Conservation (phyloP, 2,113 vertebrate species). For the Sorex araneus region DNA sequence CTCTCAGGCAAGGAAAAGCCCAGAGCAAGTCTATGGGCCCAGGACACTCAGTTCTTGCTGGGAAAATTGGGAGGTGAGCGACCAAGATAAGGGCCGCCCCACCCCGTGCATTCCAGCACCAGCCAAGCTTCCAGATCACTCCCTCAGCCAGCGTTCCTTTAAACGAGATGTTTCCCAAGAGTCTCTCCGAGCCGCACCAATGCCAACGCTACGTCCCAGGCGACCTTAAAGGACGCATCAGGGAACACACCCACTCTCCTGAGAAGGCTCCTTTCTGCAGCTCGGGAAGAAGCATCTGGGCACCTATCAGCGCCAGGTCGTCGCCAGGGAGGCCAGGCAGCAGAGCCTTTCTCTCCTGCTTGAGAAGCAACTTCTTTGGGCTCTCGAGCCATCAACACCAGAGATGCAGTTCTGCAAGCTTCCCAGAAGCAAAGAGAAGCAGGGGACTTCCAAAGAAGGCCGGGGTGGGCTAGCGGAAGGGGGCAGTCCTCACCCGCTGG, state of each 20-base stretch:
- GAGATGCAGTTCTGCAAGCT: too few relatives aligned
- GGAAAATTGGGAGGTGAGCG: not conserved
- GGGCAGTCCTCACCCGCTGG: not conserved
- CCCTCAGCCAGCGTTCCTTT: not conserved
- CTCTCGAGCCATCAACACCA: not conserved
- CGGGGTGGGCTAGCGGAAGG: not conserved
- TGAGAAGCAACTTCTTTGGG: conserved; percentile 8
- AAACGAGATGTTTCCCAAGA: not conserved
- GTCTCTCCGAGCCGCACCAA: not conserved
- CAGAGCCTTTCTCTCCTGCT: not conserved
- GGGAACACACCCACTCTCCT: not conserved
- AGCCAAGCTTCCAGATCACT: conserved; percentile 4
- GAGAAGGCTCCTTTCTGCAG: not conserved
- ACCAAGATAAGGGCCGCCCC: not conserved
- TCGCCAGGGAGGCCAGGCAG: not conserved
- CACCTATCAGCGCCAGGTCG: not conserved
- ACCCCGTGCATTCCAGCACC: not conserved
- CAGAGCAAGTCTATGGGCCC: not conserved
- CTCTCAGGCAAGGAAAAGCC: conserved; percentile 5
- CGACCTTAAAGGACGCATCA: not conserved
- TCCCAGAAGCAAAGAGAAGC: not conserved
- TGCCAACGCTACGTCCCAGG: not conserved
- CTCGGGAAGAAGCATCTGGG: not conserved
- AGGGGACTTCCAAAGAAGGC: not conserved
- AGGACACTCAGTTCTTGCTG: not conserved